A percentile compares a stretch with the other conserved stretches of the same genome.
Evolutionary conservation across 2,888 invertebrate species (phyloP).

Genomic region (Siphonodentalium dalli): DNA sequence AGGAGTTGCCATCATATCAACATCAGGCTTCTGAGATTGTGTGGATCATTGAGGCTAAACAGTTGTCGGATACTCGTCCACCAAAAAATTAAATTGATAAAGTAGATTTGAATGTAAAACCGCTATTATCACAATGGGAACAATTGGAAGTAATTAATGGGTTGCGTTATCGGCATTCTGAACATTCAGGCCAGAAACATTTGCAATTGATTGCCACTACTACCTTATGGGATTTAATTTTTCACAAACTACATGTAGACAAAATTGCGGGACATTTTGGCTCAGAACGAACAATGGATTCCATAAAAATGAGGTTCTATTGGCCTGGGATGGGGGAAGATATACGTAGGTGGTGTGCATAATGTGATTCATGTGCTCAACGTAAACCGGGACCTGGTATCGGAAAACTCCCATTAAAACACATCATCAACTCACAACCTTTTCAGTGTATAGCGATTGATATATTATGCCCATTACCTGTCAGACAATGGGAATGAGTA

Average conservation of each 20-base stretch:
- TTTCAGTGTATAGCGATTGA: conserved; percentile 25
- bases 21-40: too few species aligned
- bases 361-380: conserved; percentile 26
- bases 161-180: too few species aligned
- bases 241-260: conserved; percentile 17
- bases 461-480: conserved; percentile 20
- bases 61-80: too few species aligned
- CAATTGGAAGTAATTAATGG: too few species aligned
- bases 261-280: conserved; percentile 27
- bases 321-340: conserved; percentile 23
- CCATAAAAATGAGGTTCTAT: conserved; percentile 19
- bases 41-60: too few species aligned
- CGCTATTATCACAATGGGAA: too few species aligned
- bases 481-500: too few species aligned
- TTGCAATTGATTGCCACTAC: conserved; percentile 18
- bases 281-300: conserved; percentile 21
- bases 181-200: neutral
- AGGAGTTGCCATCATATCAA: too few species aligned
- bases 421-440: conserved; percentile 5
- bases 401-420: conserved; percentile 23
- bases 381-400: conserved; percentile 31
- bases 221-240: conserved; percentile 10
- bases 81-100: too few species aligned
- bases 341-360: conserved; percentile 20
- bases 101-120: too few species aligned